A percentile compares a stretch with the other conserved stretches of the same genome.
These are phyloP conservation scores for Amblyteles armatorius DNA, from an alignment of 2,888 invertebrate species.

Conservation along the genomic window DNA sequence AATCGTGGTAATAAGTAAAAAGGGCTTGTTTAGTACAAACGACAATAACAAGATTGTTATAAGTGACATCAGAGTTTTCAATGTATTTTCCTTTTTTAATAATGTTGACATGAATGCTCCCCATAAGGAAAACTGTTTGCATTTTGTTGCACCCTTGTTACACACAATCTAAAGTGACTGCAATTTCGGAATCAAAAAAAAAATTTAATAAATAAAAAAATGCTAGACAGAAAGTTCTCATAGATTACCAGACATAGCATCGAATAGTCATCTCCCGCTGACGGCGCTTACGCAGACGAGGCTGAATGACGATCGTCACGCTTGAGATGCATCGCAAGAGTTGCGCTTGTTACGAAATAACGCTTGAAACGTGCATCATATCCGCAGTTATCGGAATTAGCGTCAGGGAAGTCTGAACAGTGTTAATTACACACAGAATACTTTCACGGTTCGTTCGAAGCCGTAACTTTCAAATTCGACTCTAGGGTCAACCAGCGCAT, in stretches of 20 bases:
- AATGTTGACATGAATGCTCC: too few relatives aligned
- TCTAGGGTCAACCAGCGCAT: constrained; percentile 27
- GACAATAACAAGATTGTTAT: too few relatives aligned
- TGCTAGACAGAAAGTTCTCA: background rate
- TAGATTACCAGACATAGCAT: background rate
- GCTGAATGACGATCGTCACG: constrained; percentile 20
- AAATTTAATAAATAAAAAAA: background rate
- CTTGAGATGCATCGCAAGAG: constrained; percentile 21
- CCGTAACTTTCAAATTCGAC: constrained; percentile 34
- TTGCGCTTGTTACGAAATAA: constrained; percentile 37
- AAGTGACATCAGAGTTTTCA: too few relatives aligned
- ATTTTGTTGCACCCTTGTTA: too few relatives aligned
- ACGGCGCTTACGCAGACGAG: background rate
- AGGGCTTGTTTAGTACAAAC: too few relatives aligned
- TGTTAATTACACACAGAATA: background rate
- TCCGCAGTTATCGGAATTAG: constrained; percentile 10
- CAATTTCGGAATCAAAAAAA: too few relatives aligned
- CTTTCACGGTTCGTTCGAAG: background rate
- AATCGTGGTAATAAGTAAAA: too few relatives aligned
- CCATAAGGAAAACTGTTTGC: too few relatives aligned
- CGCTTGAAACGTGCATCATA: constrained; percentile 14
- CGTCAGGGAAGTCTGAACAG: background rate
- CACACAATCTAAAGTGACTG: too few relatives aligned
- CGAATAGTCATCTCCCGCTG: background rate
- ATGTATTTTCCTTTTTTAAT: too few relatives aligned